Conservation (phyloP, 1,140 invertebrate genomes). For the Drosophila gunungcola region DNA sequence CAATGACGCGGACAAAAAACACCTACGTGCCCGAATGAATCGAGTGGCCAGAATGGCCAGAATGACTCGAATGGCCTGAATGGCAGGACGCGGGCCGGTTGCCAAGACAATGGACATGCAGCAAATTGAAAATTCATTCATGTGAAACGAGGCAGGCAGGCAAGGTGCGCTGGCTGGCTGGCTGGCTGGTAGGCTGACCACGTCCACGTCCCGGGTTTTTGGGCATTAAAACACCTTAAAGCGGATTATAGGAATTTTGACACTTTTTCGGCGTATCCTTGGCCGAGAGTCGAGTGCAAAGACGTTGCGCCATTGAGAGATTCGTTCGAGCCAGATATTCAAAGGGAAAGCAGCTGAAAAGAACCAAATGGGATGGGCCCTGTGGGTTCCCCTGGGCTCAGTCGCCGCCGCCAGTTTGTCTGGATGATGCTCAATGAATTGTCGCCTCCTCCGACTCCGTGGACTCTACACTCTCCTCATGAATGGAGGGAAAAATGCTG, state of each 20-base stretch:
- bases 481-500: slow-evolving; percentile 57
- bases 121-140: slow-evolving; percentile 83
- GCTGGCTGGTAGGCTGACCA: too few species aligned
- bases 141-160: slow-evolving; percentile 68
- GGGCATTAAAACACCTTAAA: slow-evolving; percentile 82
- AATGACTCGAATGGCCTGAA: slow-evolving; percentile 54
- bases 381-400: slow-evolving; percentile 23
- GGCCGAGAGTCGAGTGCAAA: slow-evolving; percentile 44
- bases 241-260: slow-evolving; percentile 82
- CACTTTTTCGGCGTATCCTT: slow-evolving; percentile 81
- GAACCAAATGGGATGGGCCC: slow-evolving; percentile 33
- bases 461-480: slow-evolving; percentile 21
- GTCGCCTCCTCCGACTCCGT: slow-evolving; percentile 48
- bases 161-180: slow-evolving; percentile 28
- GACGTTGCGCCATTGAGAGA: slow-evolving; percentile 75
- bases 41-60: slow-evolving; percentile 31
- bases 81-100: slow-evolving; percentile 76
- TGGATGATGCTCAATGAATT: slow-evolving; percentile 71
- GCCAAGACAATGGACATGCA: slow-evolving; percentile 78
- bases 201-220: slow-evolving; percentile 36
- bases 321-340: slow-evolving; percentile 50
- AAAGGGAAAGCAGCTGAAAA: slow-evolving; percentile 20
- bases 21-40: slow-evolving; percentile 64
- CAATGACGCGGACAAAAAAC: slow-evolving; percentile 77
- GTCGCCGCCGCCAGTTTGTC: slow-evolving; percentile 43